Conservation (phyloP, 2,888 invertebrate species). For the Boloria euphrosyne region DNA sequence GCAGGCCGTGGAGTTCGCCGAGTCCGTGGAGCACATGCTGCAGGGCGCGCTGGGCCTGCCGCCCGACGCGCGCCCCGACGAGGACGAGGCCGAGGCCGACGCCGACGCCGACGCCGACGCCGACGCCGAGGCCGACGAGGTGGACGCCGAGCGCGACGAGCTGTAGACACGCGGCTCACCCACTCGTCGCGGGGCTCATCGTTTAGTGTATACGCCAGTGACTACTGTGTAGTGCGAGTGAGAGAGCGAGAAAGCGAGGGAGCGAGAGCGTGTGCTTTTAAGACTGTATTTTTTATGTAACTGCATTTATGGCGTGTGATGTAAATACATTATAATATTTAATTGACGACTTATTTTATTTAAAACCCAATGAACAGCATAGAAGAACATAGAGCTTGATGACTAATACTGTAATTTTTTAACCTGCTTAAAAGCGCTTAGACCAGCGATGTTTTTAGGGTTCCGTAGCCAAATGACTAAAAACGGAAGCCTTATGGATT, state of each 20-base stretch:
- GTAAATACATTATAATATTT: conserved; percentile 43
- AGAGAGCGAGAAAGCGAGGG: background rate
- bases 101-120: conserved; percentile 40
- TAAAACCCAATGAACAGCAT: background rate
- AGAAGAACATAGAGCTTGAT: too few species aligned
- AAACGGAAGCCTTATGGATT: too few species aligned
- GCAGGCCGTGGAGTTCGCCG: conserved; percentile 89
- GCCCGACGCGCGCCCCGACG: conserved; percentile 48
- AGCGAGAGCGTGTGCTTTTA: conserved; percentile 8
- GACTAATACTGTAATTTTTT: too few species aligned
- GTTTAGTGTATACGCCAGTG: too few species aligned
- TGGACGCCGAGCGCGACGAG: conserved; percentile 58
- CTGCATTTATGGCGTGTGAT: conserved; percentile 30
- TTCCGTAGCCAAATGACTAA: too few species aligned
- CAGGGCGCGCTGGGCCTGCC: conserved; percentile 89
- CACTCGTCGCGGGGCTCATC: too few species aligned
- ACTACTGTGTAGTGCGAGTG: conserved; percentile 31
- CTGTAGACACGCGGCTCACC: too few species aligned
- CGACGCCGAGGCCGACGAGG: conserved; percentile 40
- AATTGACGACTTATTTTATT: conserved; percentile 28
- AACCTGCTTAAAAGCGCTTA: too few species aligned
- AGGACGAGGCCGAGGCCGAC: conserved; percentile 43
- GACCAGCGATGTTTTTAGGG: too few species aligned
- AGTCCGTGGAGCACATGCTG: conserved; percentile 95
- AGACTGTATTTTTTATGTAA: conserved; percentile 42